Evolutionary conservation across 1,140 invertebrate species (phyloP).

Genomic region (Sitodiplosis mosellana): DNA sequence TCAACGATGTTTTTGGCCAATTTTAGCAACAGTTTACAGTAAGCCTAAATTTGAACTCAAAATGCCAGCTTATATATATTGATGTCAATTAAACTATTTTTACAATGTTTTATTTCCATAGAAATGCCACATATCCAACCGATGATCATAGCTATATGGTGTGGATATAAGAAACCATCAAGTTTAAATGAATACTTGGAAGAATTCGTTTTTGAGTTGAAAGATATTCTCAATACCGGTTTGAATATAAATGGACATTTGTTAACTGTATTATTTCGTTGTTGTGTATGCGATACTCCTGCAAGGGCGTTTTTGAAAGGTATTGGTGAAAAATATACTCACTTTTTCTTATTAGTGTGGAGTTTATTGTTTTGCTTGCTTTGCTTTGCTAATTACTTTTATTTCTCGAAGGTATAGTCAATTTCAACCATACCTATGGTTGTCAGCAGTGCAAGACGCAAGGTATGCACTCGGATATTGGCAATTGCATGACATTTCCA

Average conservation of each 20-base stretch:
- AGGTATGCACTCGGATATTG: neutral
- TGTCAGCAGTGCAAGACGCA: neutral
- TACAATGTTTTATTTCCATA: no score
- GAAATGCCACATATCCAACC: no score
- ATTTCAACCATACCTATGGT: neutral
- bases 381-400: no score
- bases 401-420: no score
- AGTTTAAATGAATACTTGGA: neutral
- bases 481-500: neutral
- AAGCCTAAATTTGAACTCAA: no score
- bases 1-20: no score
- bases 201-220: neutral
- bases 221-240: neutral
- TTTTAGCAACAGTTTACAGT: no score
- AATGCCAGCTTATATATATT: no score
- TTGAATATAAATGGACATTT: neutral
- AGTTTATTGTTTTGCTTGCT: conserved; percentile 7
- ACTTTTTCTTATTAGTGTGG: no score
- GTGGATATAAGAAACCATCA: neutral
- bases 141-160: no score
- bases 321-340: no score
- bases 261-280: neutral
- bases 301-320: conserved; percentile 10
- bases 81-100: no score
- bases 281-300: conserved; percentile 9